Conservation (phyloP, 1,140 invertebrate genomes). For the Bombus cullumanus region DNA sequence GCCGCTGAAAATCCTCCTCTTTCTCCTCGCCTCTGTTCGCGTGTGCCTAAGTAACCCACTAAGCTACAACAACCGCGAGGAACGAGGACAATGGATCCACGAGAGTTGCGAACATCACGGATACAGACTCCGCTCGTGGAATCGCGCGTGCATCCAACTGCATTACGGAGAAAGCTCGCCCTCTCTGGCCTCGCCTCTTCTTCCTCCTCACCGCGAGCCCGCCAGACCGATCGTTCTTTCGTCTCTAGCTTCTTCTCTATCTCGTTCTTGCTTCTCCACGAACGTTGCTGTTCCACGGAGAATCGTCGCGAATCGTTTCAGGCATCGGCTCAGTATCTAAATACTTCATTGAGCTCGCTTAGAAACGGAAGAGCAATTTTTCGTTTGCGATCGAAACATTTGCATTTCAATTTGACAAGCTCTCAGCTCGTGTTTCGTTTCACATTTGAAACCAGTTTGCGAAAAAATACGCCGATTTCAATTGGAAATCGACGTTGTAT, state of each 20-base stretch:
- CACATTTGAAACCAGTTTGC: too few species aligned
- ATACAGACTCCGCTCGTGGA: constrained; percentile 24
- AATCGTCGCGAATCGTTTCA: background rate
- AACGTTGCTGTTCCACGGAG: background rate
- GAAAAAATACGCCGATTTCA: too few species aligned
- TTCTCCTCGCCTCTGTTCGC: background rate
- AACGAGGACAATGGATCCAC: constrained; percentile 65
- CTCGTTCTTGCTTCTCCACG: background rate
- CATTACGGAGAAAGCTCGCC: constrained; percentile 64
- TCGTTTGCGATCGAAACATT: too few species aligned
- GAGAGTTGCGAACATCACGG: constrained; percentile 28
- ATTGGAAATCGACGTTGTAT: too few species aligned
- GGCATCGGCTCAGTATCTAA: too few species aligned
- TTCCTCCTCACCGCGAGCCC: background rate
- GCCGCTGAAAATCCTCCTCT: constrained; percentile 51
- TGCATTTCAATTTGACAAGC: too few species aligned
- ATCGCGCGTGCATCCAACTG: constrained; percentile 57
- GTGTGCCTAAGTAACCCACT: constrained; percentile 63
- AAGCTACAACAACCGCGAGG: constrained; percentile 59
- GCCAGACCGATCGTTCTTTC: background rate
- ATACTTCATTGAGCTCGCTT: too few species aligned
- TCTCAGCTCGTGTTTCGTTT: too few species aligned
- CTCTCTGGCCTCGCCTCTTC: constrained; percentile 20
- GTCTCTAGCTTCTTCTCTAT: background rate
- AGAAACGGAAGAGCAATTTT: too few species aligned